These are phyloP conservation scores for Slavum lentiscoides DNA, from an alignment of 2,888 invertebrate species.

Conservation along the genomic window DNA sequence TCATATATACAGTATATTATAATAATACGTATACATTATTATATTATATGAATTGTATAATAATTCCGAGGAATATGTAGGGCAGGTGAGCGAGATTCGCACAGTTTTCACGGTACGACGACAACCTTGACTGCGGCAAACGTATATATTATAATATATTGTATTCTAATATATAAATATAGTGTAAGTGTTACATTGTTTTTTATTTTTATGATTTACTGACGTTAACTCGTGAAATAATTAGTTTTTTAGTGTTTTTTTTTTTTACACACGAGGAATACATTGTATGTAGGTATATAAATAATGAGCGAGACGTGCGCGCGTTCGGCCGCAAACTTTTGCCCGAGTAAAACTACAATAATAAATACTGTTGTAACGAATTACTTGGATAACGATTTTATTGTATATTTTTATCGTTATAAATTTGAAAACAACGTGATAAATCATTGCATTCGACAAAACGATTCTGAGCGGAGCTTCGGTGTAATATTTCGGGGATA, in stretches of 20 bases:
- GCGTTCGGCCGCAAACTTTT: no score
- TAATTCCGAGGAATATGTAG: conserved; percentile 17
- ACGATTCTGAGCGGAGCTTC: no score
- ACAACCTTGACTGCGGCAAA: conserved; percentile 30
- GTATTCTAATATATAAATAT: conserved; percentile 7
- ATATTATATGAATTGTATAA: not conserved
- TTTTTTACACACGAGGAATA: not conserved
- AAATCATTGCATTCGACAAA: no score
- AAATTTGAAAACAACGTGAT: no score
- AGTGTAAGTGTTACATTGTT: not conserved
- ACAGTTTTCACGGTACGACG: conserved; percentile 37
- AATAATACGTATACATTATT: no score
- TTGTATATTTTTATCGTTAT: no score
- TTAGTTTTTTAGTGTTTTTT: no score
- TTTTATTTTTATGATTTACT: not conserved
- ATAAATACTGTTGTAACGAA: no score
- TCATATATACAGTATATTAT: not conserved
- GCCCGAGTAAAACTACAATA: no score
- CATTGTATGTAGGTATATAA: not conserved
- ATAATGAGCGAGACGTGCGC: not conserved
- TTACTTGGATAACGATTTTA: no score
- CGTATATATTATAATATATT: not conserved
- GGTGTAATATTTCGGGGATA: no score
- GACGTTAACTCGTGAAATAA: conserved; percentile 7
- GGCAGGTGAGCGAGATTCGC: conserved; percentile 6